Evolutionary conservation across 2,888 invertebrate species (phyloP), one percentile per base, ranked within the genome.

Genomic region (Rhodophaea formosa): DNA sequence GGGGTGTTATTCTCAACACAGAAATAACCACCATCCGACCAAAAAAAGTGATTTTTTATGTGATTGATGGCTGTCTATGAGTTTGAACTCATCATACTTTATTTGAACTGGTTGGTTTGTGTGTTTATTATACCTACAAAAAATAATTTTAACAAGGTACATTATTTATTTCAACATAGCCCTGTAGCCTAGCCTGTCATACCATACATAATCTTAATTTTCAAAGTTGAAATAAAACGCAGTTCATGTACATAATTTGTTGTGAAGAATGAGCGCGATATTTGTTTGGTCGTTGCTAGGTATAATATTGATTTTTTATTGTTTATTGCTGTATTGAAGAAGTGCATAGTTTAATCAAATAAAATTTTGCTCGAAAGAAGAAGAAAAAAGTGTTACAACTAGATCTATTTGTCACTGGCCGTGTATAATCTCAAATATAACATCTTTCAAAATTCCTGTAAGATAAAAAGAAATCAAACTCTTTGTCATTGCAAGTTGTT

Each of bases 231-330:
- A 72, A 74, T 69, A 62, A 59, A 72, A 72, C 64, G 62, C 62
- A 67, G 66, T 62, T 62, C 60, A 63, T 64, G 39, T 39, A n/a
- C 39, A n/a, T n/a, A n/a, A n/a, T 39, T 39, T 39, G 39, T 39
- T 39, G 39, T 39, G 39, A n/a, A 59, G 53, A 58, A 74, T 74
- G 64, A 77, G 83, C 82, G 84, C 77, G 78, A 75, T 77, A 77
- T 84, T 86, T 86, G 84, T 85, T 86, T 86, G 77, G 47, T 53
- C 63, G 86, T 86, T 73, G 77, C 75, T 77, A 82, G 58, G 84
- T 70, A 63, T 58, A 59, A 17, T 84, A 88, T 88, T 77, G 88
- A 88, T 87, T 86, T 82, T 74, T 59, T 60, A 55, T 16, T 43
- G 60, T 65, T 59, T 58, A 58, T 60, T 69, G 60, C 59, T 56